A percentile compares a stretch with the other conserved stretches of the same genome.
These are phyloP conservation scores for Tetramorium parvispinum DNA, from an alignment of 1,140 invertebrate genomes.

Conservation along the genomic window DNA sequence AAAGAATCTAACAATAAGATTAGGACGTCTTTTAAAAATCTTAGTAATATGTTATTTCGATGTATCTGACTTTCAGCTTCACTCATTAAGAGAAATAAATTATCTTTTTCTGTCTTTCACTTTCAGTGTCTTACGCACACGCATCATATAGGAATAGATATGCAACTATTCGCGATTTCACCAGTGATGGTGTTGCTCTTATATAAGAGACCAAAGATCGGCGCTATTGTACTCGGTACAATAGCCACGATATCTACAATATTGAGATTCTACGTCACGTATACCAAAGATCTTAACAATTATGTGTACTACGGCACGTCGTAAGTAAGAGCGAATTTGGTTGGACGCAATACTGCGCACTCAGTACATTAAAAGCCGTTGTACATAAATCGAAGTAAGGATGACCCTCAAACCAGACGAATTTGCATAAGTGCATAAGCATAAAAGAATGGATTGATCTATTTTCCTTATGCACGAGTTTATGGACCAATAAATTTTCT, in stretches of 20 bases:
- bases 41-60: not conserved
- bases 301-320: slow-evolving; percentile 91
- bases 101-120: slow-evolving; percentile 41
- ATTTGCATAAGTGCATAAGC: too few species aligned
- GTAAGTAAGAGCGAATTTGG: slow-evolving; percentile 86
- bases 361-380: too few species aligned
- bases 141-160: slow-evolving; percentile 93
- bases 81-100: not conserved
- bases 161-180: slow-evolving; percentile 91
- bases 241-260: slow-evolving; percentile 88
- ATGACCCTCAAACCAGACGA: too few species aligned
- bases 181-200: slow-evolving; percentile 89
- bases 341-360: too few species aligned
- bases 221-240: slow-evolving; percentile 84
- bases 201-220: slow-evolving; percentile 88
- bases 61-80: not conserved
- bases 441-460: too few species aligned
- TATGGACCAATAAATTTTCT: too few species aligned
- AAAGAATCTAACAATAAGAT: not conserved
- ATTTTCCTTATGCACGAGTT: too few species aligned
- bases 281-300: slow-evolving; percentile 88
- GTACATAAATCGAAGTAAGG: too few species aligned
- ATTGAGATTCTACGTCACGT: slow-evolving; percentile 89
- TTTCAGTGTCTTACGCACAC: slow-evolving; percentile 90
- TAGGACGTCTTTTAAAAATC: not conserved